These are phyloP conservation scores for Gymnobelideus leadbeateri DNA, from an alignment of 2,113 vertebrate genomes.

Conservation along the genomic window DNA sequence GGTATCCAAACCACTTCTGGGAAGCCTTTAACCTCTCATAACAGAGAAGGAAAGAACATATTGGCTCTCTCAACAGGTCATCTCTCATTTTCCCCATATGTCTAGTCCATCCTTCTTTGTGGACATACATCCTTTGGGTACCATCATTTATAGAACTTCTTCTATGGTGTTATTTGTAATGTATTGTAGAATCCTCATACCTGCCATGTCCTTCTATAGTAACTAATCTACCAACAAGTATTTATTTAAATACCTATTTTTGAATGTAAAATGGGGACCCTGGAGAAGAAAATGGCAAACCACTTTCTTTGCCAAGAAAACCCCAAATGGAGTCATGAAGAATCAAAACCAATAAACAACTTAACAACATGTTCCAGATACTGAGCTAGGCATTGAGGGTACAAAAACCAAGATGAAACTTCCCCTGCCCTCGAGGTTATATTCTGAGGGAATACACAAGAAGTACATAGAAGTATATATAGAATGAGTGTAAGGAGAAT, in stretches of 20 bases:
- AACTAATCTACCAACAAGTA: neutral
- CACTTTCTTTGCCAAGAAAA: no score
- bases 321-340: neutral
- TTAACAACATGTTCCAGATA: no score
- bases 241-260: neutral
- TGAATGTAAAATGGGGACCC: neutral
- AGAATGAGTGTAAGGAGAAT: neutral
- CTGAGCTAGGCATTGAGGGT: neutral
- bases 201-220: neutral
- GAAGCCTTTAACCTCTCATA: neutral
- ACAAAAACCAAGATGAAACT: neutral
- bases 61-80: neutral
- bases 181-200: neutral
- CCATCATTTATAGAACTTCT: neutral
- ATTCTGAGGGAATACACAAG: neutral
- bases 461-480: neutral
- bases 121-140: neutral
- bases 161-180: neutral
- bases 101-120: neutral
- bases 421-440: neutral
- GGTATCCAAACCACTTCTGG: neutral
- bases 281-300: neutral
- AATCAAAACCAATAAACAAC: neutral
- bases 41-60: neutral
- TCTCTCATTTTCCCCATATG: neutral